Evolutionary conservation across 2,888 invertebrate genomes (phyloP).

Genomic region (Melikaiella ostensackeni): DNA sequence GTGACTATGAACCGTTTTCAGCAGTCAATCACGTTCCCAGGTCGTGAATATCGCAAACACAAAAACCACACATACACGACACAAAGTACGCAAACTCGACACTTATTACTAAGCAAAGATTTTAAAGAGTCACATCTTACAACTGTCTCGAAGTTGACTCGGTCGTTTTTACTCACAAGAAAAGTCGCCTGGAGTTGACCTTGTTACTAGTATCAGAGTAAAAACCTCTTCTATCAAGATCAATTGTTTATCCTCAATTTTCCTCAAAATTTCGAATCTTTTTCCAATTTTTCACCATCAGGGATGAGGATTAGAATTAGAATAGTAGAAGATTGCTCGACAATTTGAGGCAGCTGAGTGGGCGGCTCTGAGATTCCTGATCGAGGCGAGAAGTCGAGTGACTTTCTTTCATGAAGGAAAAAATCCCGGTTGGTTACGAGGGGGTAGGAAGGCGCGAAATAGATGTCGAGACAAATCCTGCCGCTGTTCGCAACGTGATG

Average conservation of each 20-base stretch:
- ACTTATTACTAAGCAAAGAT: slow-evolving; percentile 22
- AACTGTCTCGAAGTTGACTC: background rate
- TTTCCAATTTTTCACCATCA: background rate
- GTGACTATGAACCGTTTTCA: slow-evolving; percentile 44
- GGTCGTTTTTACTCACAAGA: slow-evolving; percentile 12
- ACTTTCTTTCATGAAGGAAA: slow-evolving; percentile 6
- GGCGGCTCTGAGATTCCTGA: background rate
- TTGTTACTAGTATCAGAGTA: background rate
- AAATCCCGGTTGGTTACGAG: slow-evolving; percentile 35
- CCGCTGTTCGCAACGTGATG: slow-evolving; percentile 58
- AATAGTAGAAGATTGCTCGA: background rate
- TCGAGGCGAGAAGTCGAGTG: background rate
- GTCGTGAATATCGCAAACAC: slow-evolving; percentile 47
- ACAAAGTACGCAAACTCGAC: slow-evolving; percentile 13
- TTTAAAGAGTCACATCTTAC: slow-evolving; percentile 38
- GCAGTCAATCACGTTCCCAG: slow-evolving; percentile 44
- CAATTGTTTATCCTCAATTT: background rate
- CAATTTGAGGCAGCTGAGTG: background rate
- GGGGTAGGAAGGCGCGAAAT: slow-evolving; percentile 39
- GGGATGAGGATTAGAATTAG: background rate
- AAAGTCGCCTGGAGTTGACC: background rate
- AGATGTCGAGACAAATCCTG: slow-evolving; percentile 49
- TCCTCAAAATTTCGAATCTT: background rate
- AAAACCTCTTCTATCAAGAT: background rate
- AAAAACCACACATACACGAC: slow-evolving; percentile 40